These are phyloP conservation scores for Sylvia borin DNA, from an alignment of 2,797 vertebrate species.

Conservation along the genomic window DNA sequence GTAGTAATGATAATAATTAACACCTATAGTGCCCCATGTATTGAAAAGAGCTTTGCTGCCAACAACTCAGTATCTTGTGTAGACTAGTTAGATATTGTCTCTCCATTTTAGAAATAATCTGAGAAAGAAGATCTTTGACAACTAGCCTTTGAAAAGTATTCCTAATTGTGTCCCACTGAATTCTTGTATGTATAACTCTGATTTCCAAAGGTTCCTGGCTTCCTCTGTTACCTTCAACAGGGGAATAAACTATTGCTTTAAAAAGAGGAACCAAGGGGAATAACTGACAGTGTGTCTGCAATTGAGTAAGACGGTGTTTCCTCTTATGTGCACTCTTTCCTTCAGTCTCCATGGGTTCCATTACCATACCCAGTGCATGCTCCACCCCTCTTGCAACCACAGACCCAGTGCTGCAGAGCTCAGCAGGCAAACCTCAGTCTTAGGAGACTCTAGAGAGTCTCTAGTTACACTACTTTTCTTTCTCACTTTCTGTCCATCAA, in stretches of 20 bases:
- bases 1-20: background rate
- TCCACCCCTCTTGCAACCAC: background rate
- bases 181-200: background rate
- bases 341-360: background rate
- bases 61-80: background rate
- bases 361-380: fast-evolving
- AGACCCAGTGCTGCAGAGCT: background rate
- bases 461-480: background rate
- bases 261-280: background rate
- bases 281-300: background rate
- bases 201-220: background rate
- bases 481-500: background rate
- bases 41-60: background rate
- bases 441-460: background rate
- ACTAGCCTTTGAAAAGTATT: background rate
- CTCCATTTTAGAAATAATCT: background rate
- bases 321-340: background rate
- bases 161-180: background rate
- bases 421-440: background rate
- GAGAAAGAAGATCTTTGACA: background rate
- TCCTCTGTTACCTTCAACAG: background rate
- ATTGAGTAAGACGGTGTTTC: background rate
- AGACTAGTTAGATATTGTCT: background rate
- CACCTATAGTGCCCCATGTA: background rate
- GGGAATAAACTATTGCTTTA: background rate